Evolutionary conservation across 64 coral and sea anemone genomes (phyloP).

Genomic region (Porites australiensis): DNA sequence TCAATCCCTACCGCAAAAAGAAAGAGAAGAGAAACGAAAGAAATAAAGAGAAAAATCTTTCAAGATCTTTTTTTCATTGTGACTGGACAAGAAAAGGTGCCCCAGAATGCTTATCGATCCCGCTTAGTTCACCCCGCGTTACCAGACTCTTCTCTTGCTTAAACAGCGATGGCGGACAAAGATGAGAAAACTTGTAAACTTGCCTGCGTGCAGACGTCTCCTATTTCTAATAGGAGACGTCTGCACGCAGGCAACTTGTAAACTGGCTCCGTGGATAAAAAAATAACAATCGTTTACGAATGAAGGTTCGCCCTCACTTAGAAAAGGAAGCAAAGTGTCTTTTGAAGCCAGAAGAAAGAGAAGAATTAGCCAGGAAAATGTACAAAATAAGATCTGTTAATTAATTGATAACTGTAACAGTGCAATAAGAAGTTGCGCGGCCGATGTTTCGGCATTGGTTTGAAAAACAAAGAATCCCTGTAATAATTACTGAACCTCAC

Average conservation of each 20-base stretch:
- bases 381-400: neutral
- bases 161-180: conserved; percentile 2
- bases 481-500: neutral
- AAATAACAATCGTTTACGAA: neutral
- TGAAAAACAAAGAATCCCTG: conserved; percentile 3
- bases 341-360: neutral
- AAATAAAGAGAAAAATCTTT: too few relatives aligned
- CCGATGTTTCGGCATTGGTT: neutral
- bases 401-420: neutral
- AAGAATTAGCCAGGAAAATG: neutral
- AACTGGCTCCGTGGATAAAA: neutral
- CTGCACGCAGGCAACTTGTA: too few relatives aligned
- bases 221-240: too few relatives aligned
- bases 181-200: conserved; percentile 20
- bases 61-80: too few relatives aligned
- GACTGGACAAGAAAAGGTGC: neutral
- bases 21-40: too few relatives aligned
- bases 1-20: too few relatives aligned
- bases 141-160: neutral
- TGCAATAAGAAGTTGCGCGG: neutral
- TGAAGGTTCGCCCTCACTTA: conserved; percentile 8
- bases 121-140: too few relatives aligned
- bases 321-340: neutral
- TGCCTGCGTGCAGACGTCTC: too few relatives aligned
- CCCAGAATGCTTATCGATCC: neutral